Evolutionary conservation across 2,113 vertebrate genomes (phyloP).

Genomic region (Calypte anna): DNA sequence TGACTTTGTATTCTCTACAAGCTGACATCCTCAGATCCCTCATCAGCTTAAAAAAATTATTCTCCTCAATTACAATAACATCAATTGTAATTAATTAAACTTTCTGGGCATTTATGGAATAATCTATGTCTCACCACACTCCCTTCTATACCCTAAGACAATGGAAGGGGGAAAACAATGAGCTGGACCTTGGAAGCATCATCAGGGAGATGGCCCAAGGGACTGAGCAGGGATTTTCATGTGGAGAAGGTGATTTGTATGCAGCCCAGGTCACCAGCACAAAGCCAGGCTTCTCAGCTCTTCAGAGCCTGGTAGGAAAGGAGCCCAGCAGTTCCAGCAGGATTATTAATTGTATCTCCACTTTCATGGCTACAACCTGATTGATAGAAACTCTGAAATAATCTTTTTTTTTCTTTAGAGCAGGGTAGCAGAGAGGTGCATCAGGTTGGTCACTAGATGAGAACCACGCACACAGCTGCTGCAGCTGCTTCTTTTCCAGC

Average conservation of each 20-base stretch:
- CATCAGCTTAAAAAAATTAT: background rate
- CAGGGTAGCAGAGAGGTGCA: background rate
- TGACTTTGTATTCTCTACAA: background rate
- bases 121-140: background rate
- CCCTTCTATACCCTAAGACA: background rate
- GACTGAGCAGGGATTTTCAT: background rate
- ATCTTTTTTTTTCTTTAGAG: background rate
- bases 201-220: background rate
- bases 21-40: background rate
- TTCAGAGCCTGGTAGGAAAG: background rate
- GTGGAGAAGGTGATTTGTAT: background rate
- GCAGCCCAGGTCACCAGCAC: background rate
- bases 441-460: background rate
- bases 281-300: background rate
- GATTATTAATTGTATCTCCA: background rate
- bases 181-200: background rate
- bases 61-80: background rate
- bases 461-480: background rate
- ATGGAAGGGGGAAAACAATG: background rate
- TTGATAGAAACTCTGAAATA: background rate
- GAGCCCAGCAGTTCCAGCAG: background rate
- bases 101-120: background rate
- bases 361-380: rapidly evolving
- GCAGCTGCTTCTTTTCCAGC: background rate
- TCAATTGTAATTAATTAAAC: background rate